phyloP scores from a whole-genome alignment of 2,797 vertebrate species.

The Notoglanidium macrostoma region DNA sequence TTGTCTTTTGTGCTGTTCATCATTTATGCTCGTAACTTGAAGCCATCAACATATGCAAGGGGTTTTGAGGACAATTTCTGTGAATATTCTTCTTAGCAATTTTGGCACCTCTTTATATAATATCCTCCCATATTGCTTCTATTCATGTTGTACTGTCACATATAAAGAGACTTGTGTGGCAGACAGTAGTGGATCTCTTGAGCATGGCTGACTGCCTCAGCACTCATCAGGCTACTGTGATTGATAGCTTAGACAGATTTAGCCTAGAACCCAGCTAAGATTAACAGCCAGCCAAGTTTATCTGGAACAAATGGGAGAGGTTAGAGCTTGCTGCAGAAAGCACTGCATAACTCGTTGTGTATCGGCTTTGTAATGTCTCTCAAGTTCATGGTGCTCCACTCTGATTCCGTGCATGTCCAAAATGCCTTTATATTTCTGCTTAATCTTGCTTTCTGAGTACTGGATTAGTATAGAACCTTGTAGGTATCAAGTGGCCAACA shows the following conservation, averaged over 20 bases:
- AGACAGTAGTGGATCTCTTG: constrained; percentile 42
- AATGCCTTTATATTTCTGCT: constrained; percentile 37
- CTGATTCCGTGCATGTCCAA: constrained; percentile 15
- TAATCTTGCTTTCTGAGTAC: constrained; percentile 36
- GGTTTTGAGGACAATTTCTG: not conserved
- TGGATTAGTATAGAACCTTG: constrained; percentile 46
- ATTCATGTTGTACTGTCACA: constrained; percentile 14
- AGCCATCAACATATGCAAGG: not conserved
- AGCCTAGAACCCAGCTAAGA: constrained; percentile 42
- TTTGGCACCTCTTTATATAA: constrained; percentile 6
- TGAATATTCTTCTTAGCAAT: not conserved
- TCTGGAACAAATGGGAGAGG: constrained; percentile 41
- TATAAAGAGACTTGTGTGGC: constrained; percentile 44
- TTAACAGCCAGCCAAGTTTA: constrained; percentile 49
- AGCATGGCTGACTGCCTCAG: constrained; percentile 41
- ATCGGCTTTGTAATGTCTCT: constrained; percentile 5
- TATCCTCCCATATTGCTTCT: not conserved
- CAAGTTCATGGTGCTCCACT: constrained; percentile 10
- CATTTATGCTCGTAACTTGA: not conserved
- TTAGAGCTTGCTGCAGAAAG: not conserved
- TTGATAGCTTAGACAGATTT: constrained; percentile 41
- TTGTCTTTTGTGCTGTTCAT: not conserved
- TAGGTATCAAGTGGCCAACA: constrained; percentile 38
- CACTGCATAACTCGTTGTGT: not conserved
- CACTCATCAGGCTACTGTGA: constrained; percentile 41